Conservation (phyloP, 2,888 invertebrate species). For the Chironomus tentans region DNA sequence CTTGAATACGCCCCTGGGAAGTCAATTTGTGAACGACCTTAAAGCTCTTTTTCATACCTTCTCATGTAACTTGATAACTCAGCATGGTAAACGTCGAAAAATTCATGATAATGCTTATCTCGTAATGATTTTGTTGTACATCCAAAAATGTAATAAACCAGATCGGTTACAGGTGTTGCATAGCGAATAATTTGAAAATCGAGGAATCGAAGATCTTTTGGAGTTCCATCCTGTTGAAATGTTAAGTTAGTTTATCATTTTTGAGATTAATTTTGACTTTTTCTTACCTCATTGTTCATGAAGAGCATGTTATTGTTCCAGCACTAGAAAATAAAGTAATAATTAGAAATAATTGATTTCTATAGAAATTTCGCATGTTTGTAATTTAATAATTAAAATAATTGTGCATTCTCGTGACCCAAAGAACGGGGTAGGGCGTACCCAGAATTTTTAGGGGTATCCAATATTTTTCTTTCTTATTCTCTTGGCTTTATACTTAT, state of each 20-base stretch:
- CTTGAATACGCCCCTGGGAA: too few species aligned
- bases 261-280: too few species aligned
- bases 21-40: too few species aligned
- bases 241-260: background rate
- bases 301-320: slow-evolving; percentile 40
- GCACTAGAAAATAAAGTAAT: slow-evolving; percentile 28
- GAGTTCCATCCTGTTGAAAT: background rate
- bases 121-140: slow-evolving; percentile 35
- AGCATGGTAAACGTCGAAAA: slow-evolving; percentile 34
- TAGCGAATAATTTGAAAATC: slow-evolving; percentile 31
- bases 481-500: too few species aligned
- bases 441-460: too few species aligned
- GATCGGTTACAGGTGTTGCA: slow-evolving; percentile 36
- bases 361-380: too few species aligned
- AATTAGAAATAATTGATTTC: too few species aligned
- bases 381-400: too few species aligned
- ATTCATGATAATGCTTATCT: slow-evolving; percentile 31
- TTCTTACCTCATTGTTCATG: slow-evolving; percentile 31
- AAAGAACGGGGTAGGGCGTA: too few species aligned
- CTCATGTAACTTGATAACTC: slow-evolving; percentile 32
- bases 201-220: background rate
- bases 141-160: slow-evolving; percentile 36
- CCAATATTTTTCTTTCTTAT: too few species aligned
- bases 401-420: too few species aligned
- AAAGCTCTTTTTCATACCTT: slow-evolving; percentile 33